These are phyloP conservation scores for Paradoxurus hermaphroditus DNA, from an alignment of 2,113 vertebrate species.

Conservation along the genomic window DNA sequence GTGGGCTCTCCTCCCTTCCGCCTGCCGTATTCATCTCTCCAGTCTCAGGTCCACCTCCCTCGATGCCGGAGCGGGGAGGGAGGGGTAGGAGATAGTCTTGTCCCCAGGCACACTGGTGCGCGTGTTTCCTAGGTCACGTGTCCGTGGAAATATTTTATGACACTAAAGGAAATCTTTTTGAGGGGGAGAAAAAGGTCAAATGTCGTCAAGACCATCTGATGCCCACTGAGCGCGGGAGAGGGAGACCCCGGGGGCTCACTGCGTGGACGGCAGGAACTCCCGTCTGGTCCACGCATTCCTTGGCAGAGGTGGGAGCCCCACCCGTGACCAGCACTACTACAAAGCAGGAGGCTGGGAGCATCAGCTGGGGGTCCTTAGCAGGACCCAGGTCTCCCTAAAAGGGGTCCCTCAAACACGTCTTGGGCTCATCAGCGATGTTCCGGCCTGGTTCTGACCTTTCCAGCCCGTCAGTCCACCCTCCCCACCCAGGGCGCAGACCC, in stretches of 20 bases:
- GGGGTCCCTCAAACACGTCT: fast-evolving
- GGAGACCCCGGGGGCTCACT: neutral
- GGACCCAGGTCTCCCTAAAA: fast-evolving
- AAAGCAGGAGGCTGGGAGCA: neutral
- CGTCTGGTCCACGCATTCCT: neutral
- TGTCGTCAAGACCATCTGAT: neutral
- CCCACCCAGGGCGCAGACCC: neutral
- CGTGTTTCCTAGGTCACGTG: neutral
- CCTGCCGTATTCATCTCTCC: neutral
- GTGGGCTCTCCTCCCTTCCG: neutral
- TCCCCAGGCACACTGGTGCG: neutral
- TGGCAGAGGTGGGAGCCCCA: neutral
- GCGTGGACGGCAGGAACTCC: too few species aligned
- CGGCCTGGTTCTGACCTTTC: neutral
- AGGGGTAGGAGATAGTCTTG: neutral
- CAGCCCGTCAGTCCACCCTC: neutral
- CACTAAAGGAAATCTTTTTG: neutral
- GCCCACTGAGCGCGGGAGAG: neutral
- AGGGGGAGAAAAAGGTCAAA: neutral
- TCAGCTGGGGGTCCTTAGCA: fast-evolving
- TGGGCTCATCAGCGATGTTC: fast-evolving
- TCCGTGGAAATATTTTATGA: neutral
- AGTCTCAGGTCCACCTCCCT: neutral
- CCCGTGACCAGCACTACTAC: fast-evolving
- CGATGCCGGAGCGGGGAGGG: neutral